Base-by-base conservation (phyloP, 2,797 vertebrate genomes). In the Epinephelus coioides region DNA sequence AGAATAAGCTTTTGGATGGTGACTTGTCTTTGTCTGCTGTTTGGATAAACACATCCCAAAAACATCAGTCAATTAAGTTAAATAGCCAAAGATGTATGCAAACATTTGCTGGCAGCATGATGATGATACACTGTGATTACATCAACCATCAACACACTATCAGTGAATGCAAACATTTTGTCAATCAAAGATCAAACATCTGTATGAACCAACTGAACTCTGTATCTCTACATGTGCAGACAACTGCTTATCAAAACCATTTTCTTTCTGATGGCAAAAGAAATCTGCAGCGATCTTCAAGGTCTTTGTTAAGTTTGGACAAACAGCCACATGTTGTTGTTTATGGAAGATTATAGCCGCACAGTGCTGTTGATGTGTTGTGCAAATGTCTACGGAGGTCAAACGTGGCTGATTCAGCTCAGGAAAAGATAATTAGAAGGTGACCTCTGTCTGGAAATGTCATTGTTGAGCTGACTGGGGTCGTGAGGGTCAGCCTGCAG, bases 401-500 rank as follows among this genome's bases (percentile, higher is more conserved):
- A 55, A 64, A 72, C 15, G 2, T 62, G 59, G 76, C 64, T 18
- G 6, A 56, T 47, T 63, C 30, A 12, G 76, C 60, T 65, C 2
- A 30, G 27, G 44, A 49, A 63, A 75, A 54, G 38, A 68, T 34
- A 17, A 78, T 70, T 50, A 64, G 66, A 40, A 30, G 74, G 19
- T 49, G 73, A 65, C 68, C 40, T 87, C 23, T 67, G 69, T 54
- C 62, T 70, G 38, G 62, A 72, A 13, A 11, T 18, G 50, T 62
- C 66, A 40, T 14, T 38, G 63, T 84, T 17, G 1, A 27, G 66
- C 55, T 73, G 78, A 78, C 5, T n/a, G 73, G 70, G 84, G 79
- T 82, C 68, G 17, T 6, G 44, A 57, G 51, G 70, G 79, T 67
- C 65, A 40, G 10, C 44, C 62, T 76, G 25, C 76, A 69, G 65